A percentile compares a stretch with the other conserved stretches of the same genome.
phyloP scores from a whole-genome alignment of 2,113 vertebrate species.

The Opisthocomus hoazin region DNA sequence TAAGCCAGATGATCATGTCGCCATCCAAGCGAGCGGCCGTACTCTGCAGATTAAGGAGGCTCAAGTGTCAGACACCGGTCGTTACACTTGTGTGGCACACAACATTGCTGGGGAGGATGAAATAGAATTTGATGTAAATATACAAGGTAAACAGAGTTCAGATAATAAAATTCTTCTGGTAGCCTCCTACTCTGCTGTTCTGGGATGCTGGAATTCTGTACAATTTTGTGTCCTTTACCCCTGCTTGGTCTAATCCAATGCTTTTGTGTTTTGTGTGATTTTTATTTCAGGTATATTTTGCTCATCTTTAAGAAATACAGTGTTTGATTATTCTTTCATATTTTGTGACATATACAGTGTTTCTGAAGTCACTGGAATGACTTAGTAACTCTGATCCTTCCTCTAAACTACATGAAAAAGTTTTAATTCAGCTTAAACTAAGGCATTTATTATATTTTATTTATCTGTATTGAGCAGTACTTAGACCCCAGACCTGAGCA shows the following conservation, averaged over 20 bases:
- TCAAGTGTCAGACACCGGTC: constrained; percentile 89
- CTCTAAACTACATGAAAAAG: neutral
- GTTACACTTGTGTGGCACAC: constrained; percentile 91
- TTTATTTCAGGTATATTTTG: neutral
- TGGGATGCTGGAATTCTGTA: neutral
- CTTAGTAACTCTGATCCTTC: neutral
- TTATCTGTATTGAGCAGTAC: neutral
- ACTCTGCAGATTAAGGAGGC: constrained; percentile 84
- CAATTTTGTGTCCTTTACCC: neutral
- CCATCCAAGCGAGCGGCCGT: constrained; percentile 78
- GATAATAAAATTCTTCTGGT: neutral
- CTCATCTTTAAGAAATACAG: neutral
- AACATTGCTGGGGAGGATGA: constrained; percentile 96
- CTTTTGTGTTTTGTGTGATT: neutral
- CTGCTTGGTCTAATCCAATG: neutral
- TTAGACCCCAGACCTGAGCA: neutral
- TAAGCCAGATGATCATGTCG: constrained; percentile 72
- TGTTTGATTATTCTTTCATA: neutral
- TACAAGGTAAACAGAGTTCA: constrained; percentile 87
- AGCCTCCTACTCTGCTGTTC: neutral
- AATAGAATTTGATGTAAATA: constrained; percentile 97
- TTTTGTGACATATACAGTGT: neutral
- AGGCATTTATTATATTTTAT: rapidly evolving
- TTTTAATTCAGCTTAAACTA: neutral
- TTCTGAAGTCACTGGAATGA: neutral